Conservation (phyloP, 2,888 invertebrate species). For the Yponomeuta cagnagella region DNA sequence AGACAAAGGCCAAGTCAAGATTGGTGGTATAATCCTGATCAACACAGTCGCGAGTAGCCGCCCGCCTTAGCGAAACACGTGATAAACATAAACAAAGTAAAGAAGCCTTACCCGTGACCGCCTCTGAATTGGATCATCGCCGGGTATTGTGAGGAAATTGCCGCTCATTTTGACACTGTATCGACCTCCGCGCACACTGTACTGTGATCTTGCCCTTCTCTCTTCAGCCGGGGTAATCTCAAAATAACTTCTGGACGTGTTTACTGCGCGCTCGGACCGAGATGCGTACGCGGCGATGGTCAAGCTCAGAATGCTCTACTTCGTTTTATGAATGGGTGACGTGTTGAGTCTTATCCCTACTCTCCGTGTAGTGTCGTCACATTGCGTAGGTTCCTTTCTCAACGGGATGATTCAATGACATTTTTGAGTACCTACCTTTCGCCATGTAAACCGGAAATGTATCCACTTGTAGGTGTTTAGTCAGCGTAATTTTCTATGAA, state of each 20-base stretch:
- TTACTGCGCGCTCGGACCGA: constrained; percentile 33
- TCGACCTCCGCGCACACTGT: constrained; percentile 2
- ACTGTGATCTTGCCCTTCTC: constrained; percentile 27
- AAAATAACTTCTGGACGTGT: constrained; percentile 21
- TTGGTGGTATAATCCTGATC: neutral
- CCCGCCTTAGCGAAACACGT: neutral
- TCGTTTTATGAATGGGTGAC: constrained; percentile 69
- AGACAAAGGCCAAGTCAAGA: neutral
- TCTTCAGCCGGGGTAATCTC: constrained; percentile 19
- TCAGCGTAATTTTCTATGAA: constrained; percentile 31
- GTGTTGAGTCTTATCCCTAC: constrained; percentile 52
- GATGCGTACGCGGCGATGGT: constrained; percentile 53
- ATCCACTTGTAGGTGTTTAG: constrained; percentile 17
- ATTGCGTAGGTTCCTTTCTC: constrained; percentile 5
- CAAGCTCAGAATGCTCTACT: constrained; percentile 46
- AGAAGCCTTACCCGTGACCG: constrained; percentile 60
- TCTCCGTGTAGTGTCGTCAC: constrained; percentile 40
- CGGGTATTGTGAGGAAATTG: constrained; percentile 66
- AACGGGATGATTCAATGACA: constrained; percentile 11
- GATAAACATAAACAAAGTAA: constrained; percentile 7
- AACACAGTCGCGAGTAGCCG: neutral
- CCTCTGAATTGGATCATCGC: constrained; percentile 55
- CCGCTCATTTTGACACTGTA: constrained; percentile 61
- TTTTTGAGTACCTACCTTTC: neutral
- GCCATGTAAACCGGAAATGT: neutral